A percentile compares a stretch with the other conserved stretches of the same genome.
Conservation (phyloP, 53 echinoderm and acorn worm species). For the Patiria pectinifera region DNA sequence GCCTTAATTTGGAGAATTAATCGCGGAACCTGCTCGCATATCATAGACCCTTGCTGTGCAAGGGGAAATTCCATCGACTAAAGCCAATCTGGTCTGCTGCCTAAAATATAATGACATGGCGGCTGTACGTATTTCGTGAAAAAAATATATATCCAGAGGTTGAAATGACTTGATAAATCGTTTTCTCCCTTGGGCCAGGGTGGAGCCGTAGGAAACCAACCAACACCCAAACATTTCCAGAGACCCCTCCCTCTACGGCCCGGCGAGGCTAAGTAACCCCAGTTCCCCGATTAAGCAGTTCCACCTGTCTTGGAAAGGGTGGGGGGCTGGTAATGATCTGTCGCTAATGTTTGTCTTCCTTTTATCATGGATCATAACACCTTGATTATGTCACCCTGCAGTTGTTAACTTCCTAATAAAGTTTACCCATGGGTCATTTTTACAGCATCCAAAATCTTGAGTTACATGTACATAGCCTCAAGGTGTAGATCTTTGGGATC, state of each 20-base stretch:
- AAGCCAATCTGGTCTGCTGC: no score
- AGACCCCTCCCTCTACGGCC: neutral
- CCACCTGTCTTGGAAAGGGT: neutral
- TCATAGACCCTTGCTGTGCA: no score
- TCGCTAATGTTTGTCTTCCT: neutral
- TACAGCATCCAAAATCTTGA: neutral
- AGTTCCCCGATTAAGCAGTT: neutral
- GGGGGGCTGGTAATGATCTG: neutral
- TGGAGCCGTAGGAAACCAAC: neutral
- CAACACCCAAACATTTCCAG: conserved; percentile 3
- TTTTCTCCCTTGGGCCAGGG: neutral
- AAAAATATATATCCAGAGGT: no score
- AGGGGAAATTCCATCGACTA: no score
- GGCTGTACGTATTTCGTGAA: no score
- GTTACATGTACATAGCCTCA: neutral
- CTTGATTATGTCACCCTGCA: neutral
- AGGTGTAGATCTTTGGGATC: no score
- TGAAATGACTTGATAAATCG: neutral
- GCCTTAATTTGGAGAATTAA: no score
- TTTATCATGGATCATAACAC: neutral
- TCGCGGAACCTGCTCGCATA: no score
- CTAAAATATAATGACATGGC: no score
- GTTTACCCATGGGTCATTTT: neutral
- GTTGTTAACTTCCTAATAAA: neutral
- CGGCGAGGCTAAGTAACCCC: neutral